Conservation (phyloP, 1,140 invertebrate species). For the Macrotrachela quadricornifera region DNA sequence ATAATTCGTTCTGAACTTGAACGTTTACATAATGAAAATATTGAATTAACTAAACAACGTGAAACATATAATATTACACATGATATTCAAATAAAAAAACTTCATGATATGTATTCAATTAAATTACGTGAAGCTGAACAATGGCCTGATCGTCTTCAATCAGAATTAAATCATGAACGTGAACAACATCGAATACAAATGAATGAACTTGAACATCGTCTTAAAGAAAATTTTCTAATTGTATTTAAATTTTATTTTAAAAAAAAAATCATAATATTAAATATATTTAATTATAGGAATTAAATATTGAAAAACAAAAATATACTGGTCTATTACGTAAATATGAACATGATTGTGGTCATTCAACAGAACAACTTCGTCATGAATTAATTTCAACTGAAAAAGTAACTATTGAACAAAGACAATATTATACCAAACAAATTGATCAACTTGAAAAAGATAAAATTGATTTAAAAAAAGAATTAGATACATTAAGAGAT, state of each 20-base stretch:
- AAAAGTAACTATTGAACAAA: too few relatives aligned
- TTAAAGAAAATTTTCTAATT: conserved; percentile 1
- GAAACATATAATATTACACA: not conserved
- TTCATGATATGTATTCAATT: not conserved
- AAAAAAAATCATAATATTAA: not conserved
- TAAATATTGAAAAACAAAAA: conserved; percentile 7
- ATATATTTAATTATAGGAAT: not conserved
- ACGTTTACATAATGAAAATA: too few relatives aligned
- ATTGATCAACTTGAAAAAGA: not conserved
- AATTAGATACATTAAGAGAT: not conserved
- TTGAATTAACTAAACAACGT: too few relatives aligned
- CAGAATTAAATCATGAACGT: conserved; percentile 1
- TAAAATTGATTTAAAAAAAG: conserved; percentile 2
- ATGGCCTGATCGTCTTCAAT: conserved; percentile 1
- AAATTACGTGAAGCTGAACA: not conserved
- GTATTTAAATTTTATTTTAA: not conserved
- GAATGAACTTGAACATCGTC: not conserved
- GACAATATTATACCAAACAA: not conserved
- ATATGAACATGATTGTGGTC: too few relatives aligned
- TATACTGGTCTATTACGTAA: not conserved
- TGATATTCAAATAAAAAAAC: not conserved
- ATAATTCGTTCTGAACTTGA: too few relatives aligned
- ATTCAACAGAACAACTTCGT: too few relatives aligned
- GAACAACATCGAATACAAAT: not conserved
- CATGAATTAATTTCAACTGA: too few relatives aligned